These are phyloP conservation scores for Spheniscus mendiculus DNA, from an alignment of 2,113 vertebrate species.

Conservation along the genomic window DNA sequence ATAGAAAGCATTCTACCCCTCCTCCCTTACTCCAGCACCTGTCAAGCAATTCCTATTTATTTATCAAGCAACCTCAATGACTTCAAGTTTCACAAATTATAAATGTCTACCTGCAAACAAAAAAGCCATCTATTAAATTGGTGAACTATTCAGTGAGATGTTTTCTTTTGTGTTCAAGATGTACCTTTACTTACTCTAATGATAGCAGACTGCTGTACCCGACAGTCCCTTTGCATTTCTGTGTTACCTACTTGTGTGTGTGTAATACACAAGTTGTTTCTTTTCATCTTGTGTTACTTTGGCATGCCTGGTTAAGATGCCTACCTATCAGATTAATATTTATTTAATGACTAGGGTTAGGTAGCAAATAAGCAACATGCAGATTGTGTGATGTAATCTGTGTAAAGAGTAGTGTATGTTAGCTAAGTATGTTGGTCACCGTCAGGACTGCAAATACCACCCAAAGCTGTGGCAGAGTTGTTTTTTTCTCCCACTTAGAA, in stretches of 20 bases:
- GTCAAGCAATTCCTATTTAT: neutral
- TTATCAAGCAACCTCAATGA: neutral
- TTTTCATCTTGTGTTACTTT: slow-evolving; percentile 31
- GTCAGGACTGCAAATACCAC: neutral
- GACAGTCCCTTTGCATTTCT: neutral
- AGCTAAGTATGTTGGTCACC: neutral
- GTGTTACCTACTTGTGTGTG: neutral
- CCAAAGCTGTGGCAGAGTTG: neutral
- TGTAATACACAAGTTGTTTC: neutral
- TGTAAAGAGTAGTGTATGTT: neutral
- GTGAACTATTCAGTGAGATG: neutral
- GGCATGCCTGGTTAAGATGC: neutral
- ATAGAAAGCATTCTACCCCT: neutral
- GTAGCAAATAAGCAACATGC: slow-evolving; percentile 44
- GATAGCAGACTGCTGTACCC: neutral
- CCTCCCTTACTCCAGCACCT: neutral
- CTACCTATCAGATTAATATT: slow-evolving; percentile 24
- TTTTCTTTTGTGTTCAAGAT: neutral
- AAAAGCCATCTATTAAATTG: neutral
- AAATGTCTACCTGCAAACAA: neutral
- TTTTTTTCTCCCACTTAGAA: neutral
- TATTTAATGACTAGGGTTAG: slow-evolving; percentile 56
- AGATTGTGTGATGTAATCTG: neutral
- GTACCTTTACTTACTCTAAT: neutral
- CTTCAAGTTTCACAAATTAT: neutral